Evolutionary conservation across 2,888 invertebrate genomes (phyloP).

Genomic region (Yponomeuta plumbellus): DNA sequence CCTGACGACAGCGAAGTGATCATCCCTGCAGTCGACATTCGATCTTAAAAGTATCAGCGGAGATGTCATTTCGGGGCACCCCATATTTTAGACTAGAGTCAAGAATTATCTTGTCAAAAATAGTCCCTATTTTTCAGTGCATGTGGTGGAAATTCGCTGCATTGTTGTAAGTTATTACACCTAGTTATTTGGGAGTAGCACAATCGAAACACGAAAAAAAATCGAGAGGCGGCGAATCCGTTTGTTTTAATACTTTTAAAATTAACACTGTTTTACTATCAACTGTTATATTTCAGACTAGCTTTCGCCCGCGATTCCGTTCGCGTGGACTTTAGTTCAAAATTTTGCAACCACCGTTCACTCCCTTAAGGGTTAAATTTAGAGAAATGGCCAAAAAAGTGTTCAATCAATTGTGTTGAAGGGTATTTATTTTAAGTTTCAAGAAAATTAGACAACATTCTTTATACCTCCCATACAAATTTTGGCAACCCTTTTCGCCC

Average conservation of each 20-base stretch:
- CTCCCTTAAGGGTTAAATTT: too few relatives aligned
- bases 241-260: not conserved
- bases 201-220: not conserved
- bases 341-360: too few relatives aligned
- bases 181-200: not conserved
- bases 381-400: too few relatives aligned
- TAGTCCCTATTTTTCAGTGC: not conserved
- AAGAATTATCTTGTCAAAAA: not conserved
- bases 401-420: too few relatives aligned
- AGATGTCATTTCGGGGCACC: not conserved
- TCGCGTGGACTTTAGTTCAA: too few relatives aligned
- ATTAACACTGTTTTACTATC: not conserved
- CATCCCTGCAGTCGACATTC: conserved; percentile 36
- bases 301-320: too few relatives aligned
- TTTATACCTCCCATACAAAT: too few relatives aligned
- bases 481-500: too few relatives aligned
- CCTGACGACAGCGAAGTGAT: conserved; percentile 29
- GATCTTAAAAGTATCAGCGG: conserved; percentile 31
- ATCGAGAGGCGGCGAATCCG: not conserved
- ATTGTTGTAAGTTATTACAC: not conserved
- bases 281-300: too few relatives aligned
- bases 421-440: too few relatives aligned
- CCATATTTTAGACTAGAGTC: not conserved
- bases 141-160: not conserved
- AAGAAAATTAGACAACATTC: too few relatives aligned